Evolutionary conservation across 2,113 vertebrate species (phyloP), one percentile per base, ranked within the genome.

Genomic region (Elgaria multicarinata): DNA sequence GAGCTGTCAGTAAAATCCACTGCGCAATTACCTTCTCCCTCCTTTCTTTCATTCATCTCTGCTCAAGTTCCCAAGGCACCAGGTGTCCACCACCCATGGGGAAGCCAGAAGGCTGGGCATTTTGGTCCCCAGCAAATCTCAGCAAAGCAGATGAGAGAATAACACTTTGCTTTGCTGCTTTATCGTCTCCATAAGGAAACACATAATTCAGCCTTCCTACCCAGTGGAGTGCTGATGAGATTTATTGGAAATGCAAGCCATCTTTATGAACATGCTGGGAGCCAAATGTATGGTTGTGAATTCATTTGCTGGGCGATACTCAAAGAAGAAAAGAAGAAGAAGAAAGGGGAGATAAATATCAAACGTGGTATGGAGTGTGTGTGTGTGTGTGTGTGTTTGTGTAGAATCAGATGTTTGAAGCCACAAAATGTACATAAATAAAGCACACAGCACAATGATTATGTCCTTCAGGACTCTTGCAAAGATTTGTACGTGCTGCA

Each of bases 261-360:
- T 87, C 74, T 95, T 95, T 95, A 94, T 92, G 90, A 90, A 84
- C 92, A 92, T 85, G 85, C 85, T 94, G 94, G 94, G 94, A 96
- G 90, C 89, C 67, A 91, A 55, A 14, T 5, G 87, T 74, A 94
- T 92, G 87, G 46, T n/a, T 91, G 92, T 94, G 90, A 94, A 94
- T 93, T 94, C 90, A 80, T 95, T 95, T 92, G 78, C 91, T 92
- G 64, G 90, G 77, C 88, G 92, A 92, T 84, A 87, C 89, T 92
- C 92, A 86, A 58, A 78, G 81, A 93, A 94, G 87, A 89, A 93
- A 87, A 83, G 64, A 87, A 88, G 36, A 55, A 88, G 33, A 50
- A 58, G 28, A 50, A 9, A n/a, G n/a, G n/a, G 71, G 72, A 55
- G 81, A 89, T 84, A 89, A 89, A 84, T 89, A 89, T 89, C 76